phyloP scores from a whole-genome alignment of 2,888 invertebrate species.

The Cepaea hortensis region DNA sequence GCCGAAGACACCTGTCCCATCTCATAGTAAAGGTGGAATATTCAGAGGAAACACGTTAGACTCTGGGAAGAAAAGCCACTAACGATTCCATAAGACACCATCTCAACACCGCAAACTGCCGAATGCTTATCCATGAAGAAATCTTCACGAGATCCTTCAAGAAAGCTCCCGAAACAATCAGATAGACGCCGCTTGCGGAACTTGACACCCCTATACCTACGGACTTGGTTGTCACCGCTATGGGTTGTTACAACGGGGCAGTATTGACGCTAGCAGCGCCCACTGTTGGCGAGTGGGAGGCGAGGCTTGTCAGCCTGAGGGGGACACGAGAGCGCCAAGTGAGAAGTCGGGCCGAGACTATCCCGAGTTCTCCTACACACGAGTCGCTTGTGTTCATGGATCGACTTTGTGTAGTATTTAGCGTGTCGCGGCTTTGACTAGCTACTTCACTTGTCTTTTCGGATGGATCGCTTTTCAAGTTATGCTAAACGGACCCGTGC shows the following conservation, averaged over 20 bases:
- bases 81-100: not conserved
- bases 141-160: not conserved
- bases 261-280: constrained; percentile 31
- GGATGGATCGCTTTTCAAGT: not conserved
- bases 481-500: not conserved
- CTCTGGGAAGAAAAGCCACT: no score
- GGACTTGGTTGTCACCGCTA: not conserved
- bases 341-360: constrained; percentile 39
- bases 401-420: constrained; percentile 41
- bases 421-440: constrained; percentile 13
- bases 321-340: constrained; percentile 41
- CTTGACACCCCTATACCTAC: not conserved
- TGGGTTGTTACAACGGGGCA: not conserved
- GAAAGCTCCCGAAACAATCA: not conserved
- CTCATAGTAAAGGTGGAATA: not conserved
- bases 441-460: not conserved
- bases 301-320: constrained; percentile 18
- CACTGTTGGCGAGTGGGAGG: constrained; percentile 35
- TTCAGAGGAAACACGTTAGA: no score
- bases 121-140: not conserved
- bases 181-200: not conserved
- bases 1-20: not conserved
- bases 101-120: not conserved
- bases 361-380: constrained; percentile 43
- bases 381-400: constrained; percentile 41